phyloP scores from a whole-genome alignment of 2,888 invertebrate genomes.

The Ditula angustiorana region DNA sequence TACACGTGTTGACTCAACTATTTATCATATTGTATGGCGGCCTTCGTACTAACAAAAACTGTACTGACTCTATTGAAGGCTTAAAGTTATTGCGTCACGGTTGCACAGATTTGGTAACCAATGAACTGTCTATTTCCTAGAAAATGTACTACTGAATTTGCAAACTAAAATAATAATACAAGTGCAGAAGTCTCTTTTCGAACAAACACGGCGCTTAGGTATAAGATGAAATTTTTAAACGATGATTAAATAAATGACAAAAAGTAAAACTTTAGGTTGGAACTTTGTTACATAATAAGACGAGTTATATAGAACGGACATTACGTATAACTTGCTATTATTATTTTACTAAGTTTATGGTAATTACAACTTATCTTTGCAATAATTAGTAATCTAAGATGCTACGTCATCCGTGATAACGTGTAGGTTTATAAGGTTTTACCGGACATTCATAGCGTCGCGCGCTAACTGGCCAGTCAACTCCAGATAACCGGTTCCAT shows the following conservation, averaged over 20 bases:
- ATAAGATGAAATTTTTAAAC: too few species aligned
- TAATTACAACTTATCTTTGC: background rate
- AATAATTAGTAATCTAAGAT: background rate
- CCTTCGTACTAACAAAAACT: conserved; percentile 29
- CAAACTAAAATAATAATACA: background rate
- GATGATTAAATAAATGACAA: too few species aligned
- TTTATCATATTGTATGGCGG: conserved; percentile 28
- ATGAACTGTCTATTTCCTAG: background rate
- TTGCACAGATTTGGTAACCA: conserved; percentile 26
- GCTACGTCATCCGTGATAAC: background rate
- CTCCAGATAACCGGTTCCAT: background rate
- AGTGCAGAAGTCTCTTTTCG: too few species aligned
- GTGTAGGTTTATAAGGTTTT: background rate
- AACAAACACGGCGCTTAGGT: too few species aligned
- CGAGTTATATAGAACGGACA: too few species aligned
- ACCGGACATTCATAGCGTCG: background rate
- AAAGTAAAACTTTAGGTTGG: too few species aligned
- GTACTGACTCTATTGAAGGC: conserved; percentile 17
- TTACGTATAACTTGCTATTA: too few species aligned
- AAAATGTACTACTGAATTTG: background rate
- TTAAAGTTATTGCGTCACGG: conserved; percentile 27
- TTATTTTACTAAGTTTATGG: too few species aligned
- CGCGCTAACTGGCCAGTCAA: background rate
- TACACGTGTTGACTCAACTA: conserved; percentile 32
- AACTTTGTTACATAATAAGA: too few species aligned